Evolutionary conservation across 1,140 invertebrate genomes (phyloP).

Genomic region (Monomorium pharaonis): DNA sequence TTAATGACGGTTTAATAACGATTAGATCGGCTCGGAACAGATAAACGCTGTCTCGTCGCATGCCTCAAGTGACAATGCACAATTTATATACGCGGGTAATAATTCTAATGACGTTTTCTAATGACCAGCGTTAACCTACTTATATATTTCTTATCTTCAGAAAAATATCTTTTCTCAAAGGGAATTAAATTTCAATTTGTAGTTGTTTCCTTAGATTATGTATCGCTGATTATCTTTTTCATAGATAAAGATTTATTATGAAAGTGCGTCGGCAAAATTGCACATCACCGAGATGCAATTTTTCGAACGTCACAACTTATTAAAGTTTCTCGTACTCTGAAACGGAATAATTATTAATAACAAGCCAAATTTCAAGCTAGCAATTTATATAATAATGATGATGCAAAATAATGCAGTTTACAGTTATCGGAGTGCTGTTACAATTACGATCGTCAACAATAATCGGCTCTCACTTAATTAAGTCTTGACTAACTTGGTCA

Average conservation of each 20-base stretch:
- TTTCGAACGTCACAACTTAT: neutral
- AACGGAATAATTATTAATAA: neutral
- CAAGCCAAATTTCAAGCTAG: neutral
- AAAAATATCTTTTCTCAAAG: neutral
- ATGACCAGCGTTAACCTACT: too few species aligned
- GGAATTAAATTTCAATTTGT: neutral
- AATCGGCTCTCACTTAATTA: slow-evolving; percentile 36
- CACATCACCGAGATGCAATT: neutral
- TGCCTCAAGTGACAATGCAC: neutral
- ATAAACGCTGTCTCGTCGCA: neutral
- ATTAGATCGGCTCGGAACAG: neutral
- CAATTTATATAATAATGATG: neutral
- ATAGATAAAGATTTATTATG: neutral
- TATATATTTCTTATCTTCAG: neutral
- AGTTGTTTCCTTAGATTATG: neutral
- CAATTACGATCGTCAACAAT: slow-evolving; percentile 34
- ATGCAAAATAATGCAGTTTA: neutral
- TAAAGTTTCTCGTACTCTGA: neutral
- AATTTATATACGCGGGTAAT: neutral
- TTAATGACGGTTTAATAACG: neutral
- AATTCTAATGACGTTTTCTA: neutral
- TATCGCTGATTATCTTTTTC: neutral
- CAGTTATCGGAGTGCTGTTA: neutral
- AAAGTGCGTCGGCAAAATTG: neutral
- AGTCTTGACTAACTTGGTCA: slow-evolving; percentile 27